Conservation (phyloP, 2,888 invertebrate genomes). For the Trisateles emortualis region DNA sequence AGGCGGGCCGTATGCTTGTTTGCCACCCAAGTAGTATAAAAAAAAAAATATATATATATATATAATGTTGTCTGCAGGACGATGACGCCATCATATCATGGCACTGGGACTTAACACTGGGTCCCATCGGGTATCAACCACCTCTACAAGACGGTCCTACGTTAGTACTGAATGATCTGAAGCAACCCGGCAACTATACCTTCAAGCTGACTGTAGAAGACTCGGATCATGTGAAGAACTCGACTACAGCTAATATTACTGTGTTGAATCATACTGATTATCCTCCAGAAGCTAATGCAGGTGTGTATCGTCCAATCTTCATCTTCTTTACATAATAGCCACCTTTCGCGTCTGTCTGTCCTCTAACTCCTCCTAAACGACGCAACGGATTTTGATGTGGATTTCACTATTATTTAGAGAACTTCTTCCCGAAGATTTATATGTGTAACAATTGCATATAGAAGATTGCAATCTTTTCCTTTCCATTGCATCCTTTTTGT, state of each 20-base stretch:
- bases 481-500: too few species aligned
- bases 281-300: conserved; percentile 97
- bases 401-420: too few species aligned
- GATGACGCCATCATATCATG: conserved; percentile 95
- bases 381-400: too few species aligned
- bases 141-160: conserved; percentile 93
- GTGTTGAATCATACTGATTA: conserved; percentile 97
- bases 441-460: too few species aligned
- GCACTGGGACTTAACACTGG: conserved; percentile 97
- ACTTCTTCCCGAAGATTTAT: too few species aligned
- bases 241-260: conserved; percentile 94
- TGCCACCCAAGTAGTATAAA: too few species aligned
- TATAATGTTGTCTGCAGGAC: conserved; percentile 71
- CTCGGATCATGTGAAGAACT: conserved; percentile 94
- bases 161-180: conserved; percentile 93
- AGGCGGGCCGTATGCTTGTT: too few species aligned
- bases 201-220: conserved; percentile 97
- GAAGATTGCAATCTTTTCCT: too few species aligned
- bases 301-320: conserved; percentile 63
- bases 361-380: too few species aligned
- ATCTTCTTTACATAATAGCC: too few species aligned
- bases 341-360: too few species aligned
- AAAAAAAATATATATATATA: too few species aligned
- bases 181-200: conserved; percentile 95
- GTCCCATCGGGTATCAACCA: conserved; percentile 95